phyloP scores from a whole-genome alignment of 1,140 invertebrate species.

The Eriosoma lanigerum region DNA sequence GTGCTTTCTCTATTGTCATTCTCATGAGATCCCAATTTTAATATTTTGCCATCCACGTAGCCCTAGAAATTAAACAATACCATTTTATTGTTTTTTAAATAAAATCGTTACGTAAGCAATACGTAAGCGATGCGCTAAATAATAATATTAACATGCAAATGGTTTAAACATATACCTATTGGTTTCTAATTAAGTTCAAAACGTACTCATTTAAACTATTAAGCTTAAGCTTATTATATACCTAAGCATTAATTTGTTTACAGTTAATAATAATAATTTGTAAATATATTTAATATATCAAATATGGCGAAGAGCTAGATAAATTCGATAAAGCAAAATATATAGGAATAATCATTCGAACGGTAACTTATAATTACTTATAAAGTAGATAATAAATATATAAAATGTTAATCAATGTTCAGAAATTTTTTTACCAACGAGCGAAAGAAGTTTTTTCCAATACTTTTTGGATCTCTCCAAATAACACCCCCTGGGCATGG shows the following conservation, averaged over 20 bases:
- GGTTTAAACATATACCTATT: neutral
- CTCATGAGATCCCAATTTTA: conserved; percentile 51
- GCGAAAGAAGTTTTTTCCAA: conserved; percentile 68
- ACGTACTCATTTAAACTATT: neutral
- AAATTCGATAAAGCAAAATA: neutral
- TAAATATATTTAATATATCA: neutral
- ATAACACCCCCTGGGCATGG: conserved; percentile 66
- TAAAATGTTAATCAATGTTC: conserved; percentile 25
- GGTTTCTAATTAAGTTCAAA: neutral
- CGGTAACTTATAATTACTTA: too few relatives aligned
- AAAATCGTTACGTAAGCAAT: too few relatives aligned
- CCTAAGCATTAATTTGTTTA: neutral
- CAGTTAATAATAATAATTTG: neutral
- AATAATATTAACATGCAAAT: conserved; percentile 3
- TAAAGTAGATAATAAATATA: conserved; percentile 5
- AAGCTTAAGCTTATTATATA: conserved; percentile 28
- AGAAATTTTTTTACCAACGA: conserved; percentile 63
- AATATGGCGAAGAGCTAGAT: neutral
- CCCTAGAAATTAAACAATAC: conserved; percentile 24
- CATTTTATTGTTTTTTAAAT: too few relatives aligned
- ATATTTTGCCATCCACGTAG: conserved; percentile 53
- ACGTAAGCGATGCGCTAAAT: neutral
- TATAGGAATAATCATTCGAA: neutral
- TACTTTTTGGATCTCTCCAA: conserved; percentile 66
- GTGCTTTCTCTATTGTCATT: conserved; percentile 43